A percentile compares a stretch with the other conserved stretches of the same genome.
phyloP scores from a whole-genome alignment of 1,140 invertebrate genomes.

The Drosophila tsacasi region DNA sequence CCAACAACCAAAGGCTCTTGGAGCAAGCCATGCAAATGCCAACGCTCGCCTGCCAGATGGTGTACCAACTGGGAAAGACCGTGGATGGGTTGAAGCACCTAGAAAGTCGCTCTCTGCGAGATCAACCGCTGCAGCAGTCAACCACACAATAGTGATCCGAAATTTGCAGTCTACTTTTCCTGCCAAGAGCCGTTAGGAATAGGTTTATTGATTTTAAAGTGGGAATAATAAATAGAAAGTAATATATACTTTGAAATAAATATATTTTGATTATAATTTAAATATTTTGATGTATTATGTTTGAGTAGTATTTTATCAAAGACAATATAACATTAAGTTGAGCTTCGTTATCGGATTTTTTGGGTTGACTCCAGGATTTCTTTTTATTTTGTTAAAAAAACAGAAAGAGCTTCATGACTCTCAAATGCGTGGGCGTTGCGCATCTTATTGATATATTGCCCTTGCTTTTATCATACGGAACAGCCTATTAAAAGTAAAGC shows the following conservation, averaged over 20 bases:
- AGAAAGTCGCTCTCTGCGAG: constrained; percentile 6
- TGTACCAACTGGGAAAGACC: constrained; percentile 28
- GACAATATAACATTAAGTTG: not conserved
- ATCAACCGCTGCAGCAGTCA: not conserved
- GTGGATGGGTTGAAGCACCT: constrained; percentile 3
- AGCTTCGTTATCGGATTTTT: not conserved
- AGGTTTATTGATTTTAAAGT: too few relatives aligned
- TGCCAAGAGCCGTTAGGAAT: not conserved
- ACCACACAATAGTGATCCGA: not conserved
- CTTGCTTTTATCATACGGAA: not conserved
- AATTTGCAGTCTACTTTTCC: not conserved
- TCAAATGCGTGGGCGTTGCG: not conserved
- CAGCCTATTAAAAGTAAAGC: not conserved
- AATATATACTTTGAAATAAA: not conserved
- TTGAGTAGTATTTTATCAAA: not conserved
- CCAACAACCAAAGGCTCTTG: constrained; percentile 45
- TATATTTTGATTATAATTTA: not conserved
- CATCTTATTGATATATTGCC: not conserved
- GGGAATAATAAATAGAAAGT: not conserved
- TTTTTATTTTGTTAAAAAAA: not conserved
- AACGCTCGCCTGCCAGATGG: constrained; percentile 61
- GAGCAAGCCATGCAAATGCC: constrained; percentile 55
- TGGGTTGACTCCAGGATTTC: too few relatives aligned
- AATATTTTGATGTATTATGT: not conserved
- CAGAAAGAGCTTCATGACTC: too few relatives aligned